Base-by-base conservation (phyloP, 53 echinoderm and acorn worm species). In the Apostichopus leukothele region DNA sequence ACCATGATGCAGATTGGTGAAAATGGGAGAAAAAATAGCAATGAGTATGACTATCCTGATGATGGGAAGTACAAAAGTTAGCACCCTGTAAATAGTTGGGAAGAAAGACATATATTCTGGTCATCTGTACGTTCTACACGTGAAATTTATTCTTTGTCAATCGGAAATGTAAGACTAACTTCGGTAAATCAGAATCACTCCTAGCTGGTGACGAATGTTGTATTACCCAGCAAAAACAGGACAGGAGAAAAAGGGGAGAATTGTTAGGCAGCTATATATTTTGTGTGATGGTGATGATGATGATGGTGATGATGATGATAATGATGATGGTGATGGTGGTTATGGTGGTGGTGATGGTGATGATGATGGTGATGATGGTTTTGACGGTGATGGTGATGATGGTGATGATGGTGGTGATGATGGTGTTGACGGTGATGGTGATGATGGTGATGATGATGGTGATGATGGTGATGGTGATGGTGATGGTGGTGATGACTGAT, bases 181-280 rank as follows among this genome's bases (percentile, higher is more conserved):
- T 3, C 3, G 39, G 3, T 39, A 39, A 39, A 39, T 39, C 39
- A 39, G 39, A 39, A 39, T 39, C 3, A 39, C 39, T 39, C 39
- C 39, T 39, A 39, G 39, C 39, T 39, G 0, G 39, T 39, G 39
- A 39, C 39, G 39, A 4, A 76, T 5, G 63, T 4, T 39, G 66
- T 66, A 67, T 85, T 50, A 67, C 50, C 71, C 51, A 67, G 71
- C 71, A 25, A 8, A 85, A 9, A 85, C 59, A 12, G 59, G 12
- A 60, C 63, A 66, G 5, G 18, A 9, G n/a, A n/a, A n/a, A 16
- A n/a, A 18, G 67, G 11, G 4, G 86, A 85, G 52, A 85, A 66
- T 50, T 39, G 51, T 85, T 71, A 67, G 66, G 86, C 67, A 85
- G 71, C 71, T 85, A 66, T 71, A 60, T 39, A 71, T 23, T 22